Evolutionary conservation across 2,113 vertebrate species (phyloP), one percentile per base, ranked within the genome.

Genomic region (Channa maculata): DNA sequence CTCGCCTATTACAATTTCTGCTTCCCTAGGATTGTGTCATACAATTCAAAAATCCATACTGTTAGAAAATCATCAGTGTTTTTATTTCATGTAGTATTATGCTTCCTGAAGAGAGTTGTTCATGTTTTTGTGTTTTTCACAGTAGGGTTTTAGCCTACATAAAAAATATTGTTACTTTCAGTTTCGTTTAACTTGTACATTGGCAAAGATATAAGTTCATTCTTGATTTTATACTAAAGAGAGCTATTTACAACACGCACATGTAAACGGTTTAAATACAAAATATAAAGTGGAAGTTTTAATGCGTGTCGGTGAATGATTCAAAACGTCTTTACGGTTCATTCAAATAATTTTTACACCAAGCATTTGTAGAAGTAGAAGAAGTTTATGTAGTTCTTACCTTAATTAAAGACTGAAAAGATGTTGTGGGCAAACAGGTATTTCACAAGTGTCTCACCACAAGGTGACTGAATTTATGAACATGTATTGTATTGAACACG

Each of bases 391-490:
- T 11, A 24, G 34, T 0, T 37, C 86, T 91, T 80, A 91, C 89
- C 88, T 84, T 80, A 8, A 1, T 5, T 1, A 9, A 65, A 62
- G 51, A 71, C 39, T 38, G 67, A 71, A 59, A 45, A 5, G 81
- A 75, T 82, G 84, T n/a, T 74, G 77, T 76, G 75, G 44, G 24
- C 3, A 4, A 57, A 3, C 15, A 66, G 72, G 12, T 74, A 68
- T 62, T 34, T 39, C 46, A 65, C 4, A 5, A 68, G 53, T 34
- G 58, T 62, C 45, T 75, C 61, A n/a, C 13, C 14, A 3, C 9
- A 10, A 10, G 49, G 3, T 33, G 8, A 36, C 7, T 11, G 41
- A 7, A 9, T 14, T 1, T n/a, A 8, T 8, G 45, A 14, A 70
- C 3, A 5, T 34, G 53, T 14, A 11, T 3, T 3, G 1, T 41